These are phyloP conservation scores for Holotrichia oblita DNA, from an alignment of 1,140 invertebrate species.

Conservation along the genomic window DNA sequence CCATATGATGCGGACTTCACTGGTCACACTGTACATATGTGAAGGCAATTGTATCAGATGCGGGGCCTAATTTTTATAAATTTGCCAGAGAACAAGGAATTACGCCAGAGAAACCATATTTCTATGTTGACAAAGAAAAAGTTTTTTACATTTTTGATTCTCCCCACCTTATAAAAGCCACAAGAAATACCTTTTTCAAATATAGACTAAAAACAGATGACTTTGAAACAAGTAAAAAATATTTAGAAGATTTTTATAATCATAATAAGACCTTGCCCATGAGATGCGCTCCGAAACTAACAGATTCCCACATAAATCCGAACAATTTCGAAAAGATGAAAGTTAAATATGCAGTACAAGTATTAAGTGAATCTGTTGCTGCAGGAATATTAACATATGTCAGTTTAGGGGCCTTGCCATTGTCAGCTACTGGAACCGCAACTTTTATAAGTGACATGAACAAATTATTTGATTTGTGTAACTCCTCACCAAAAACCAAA, in stretches of 20 bases:
- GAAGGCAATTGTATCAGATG: slow-evolving; percentile 46
- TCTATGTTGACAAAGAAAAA: slow-evolving; percentile 45
- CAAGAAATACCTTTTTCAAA: slow-evolving; percentile 50
- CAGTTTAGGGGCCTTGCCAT: neutral
- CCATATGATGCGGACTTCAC: too few relatives aligned
- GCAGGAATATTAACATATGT: slow-evolving; percentile 48
- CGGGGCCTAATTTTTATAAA: slow-evolving; percentile 49
- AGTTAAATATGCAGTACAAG: slow-evolving; percentile 54
- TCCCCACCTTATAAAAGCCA: slow-evolving; percentile 49
- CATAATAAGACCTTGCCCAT: slow-evolving; percentile 42
- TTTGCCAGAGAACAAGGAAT: slow-evolving; percentile 46
- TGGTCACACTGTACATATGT: too few relatives aligned
- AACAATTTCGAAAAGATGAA: slow-evolving; percentile 56
- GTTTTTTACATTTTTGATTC: slow-evolving; percentile 52
- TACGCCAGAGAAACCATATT: slow-evolving; percentile 47
- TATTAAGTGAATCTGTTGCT: slow-evolving; percentile 52
- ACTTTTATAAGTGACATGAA: slow-evolving; percentile 28
- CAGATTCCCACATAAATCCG: slow-evolving; percentile 53
- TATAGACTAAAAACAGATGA: slow-evolving; percentile 39
- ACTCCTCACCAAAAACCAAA: slow-evolving; percentile 11
- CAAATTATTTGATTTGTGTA: slow-evolving; percentile 36
- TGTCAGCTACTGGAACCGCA: neutral
- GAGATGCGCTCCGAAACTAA: slow-evolving; percentile 50
- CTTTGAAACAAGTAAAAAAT: neutral
- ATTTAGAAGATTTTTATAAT: slow-evolving; percentile 38